Conservation (phyloP, 2,113 vertebrate species). For the Pelecanus crispus region DNA sequence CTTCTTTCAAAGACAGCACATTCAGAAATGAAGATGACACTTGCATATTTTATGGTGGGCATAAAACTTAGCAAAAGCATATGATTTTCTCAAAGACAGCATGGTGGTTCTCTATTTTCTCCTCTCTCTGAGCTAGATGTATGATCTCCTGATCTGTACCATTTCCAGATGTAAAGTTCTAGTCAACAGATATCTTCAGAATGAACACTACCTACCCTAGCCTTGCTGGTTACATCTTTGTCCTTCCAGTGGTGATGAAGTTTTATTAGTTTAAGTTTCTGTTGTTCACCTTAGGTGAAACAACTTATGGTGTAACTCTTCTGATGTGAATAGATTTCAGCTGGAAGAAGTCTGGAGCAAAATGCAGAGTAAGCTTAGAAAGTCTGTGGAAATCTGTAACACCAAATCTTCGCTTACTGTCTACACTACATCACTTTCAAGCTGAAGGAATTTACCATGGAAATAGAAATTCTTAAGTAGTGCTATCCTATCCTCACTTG, state of each 20-base stretch:
- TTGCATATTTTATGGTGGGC: not conserved
- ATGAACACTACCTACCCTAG: not conserved
- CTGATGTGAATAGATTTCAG: not conserved
- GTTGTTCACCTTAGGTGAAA: not conserved
- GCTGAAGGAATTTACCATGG: not conserved
- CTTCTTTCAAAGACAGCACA: not conserved
- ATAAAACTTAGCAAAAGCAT: not conserved
- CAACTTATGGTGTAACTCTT: not conserved
- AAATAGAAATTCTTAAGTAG: not conserved
- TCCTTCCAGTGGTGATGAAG: not conserved
- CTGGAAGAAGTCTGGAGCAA: not conserved
- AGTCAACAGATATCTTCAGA: not conserved
- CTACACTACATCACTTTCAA: not conserved
- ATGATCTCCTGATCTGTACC: not conserved
- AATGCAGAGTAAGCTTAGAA: not conserved
- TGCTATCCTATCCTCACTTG: not conserved
- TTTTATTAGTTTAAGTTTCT: slow-evolving; percentile 16
- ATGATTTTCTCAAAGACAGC: not conserved
- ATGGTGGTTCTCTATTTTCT: not conserved
- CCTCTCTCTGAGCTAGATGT: not conserved
- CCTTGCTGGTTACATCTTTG: not conserved
- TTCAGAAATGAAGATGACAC: not conserved
- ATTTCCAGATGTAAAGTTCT: not conserved
- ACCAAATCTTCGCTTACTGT: not conserved
- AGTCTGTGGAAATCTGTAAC: not conserved